Evolutionary conservation across 92 coral and sea anemone species (phyloP).

Genomic region (Palythoa caribaeorum): DNA sequence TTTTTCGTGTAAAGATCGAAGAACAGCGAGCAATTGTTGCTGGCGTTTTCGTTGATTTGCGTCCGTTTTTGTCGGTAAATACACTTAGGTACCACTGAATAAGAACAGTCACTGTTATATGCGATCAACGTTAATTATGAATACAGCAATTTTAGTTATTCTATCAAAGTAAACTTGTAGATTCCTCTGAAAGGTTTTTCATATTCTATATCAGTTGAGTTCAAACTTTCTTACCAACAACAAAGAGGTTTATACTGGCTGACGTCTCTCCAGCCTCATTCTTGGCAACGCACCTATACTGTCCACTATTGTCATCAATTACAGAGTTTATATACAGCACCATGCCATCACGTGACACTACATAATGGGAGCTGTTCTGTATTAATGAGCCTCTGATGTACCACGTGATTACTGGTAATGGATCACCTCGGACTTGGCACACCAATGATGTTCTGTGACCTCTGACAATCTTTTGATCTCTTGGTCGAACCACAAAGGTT

Average conservation of each 20-base stretch:
- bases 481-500: slow-evolving; percentile 60
- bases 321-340: slow-evolving; percentile 60
- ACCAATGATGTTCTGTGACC: slow-evolving; percentile 66
- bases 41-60: too few species aligned
- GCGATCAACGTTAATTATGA: too few species aligned
- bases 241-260: slow-evolving; percentile 56
- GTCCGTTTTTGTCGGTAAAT: too few species aligned
- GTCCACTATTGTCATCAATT: slow-evolving; percentile 65
- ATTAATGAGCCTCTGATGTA: slow-evolving; percentile 15
- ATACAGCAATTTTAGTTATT: too few species aligned
- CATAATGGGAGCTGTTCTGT: slow-evolving; percentile 32
- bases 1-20: too few species aligned
- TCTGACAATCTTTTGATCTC: slow-evolving; percentile 70
- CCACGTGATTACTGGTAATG: slow-evolving; percentile 87
- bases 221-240: slow-evolving; percentile 64
- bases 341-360: slow-evolving; percentile 62
- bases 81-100: too few species aligned
- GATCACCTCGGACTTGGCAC: slow-evolving; percentile 84
- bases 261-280: slow-evolving; percentile 70
- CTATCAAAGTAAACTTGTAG: too few species aligned
- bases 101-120: too few species aligned
- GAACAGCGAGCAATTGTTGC: too few species aligned
- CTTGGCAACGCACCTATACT: slow-evolving; percentile 71
- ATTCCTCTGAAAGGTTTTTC: too few species aligned
- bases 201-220: neutral